These are phyloP conservation scores for Drosophila cognata DNA, from an alignment of 2,888 invertebrate genomes.

Conservation along the genomic window DNA sequence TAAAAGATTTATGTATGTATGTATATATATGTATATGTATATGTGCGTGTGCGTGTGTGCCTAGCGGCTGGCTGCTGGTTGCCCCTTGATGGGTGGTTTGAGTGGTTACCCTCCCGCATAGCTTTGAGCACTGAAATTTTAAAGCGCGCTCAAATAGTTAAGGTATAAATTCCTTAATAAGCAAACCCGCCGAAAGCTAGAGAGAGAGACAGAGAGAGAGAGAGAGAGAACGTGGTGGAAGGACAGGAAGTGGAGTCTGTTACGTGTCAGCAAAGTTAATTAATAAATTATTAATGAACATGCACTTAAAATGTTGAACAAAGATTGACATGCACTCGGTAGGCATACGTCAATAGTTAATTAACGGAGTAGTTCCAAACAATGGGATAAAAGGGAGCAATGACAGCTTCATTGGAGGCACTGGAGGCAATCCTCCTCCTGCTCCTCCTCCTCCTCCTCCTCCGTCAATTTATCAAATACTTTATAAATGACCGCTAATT, in stretches of 20 bases:
- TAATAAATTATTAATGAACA: conserved; percentile 43
- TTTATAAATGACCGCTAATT: background rate
- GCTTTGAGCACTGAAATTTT: conserved; percentile 24
- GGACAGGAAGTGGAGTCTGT: background rate
- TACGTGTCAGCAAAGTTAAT: conserved; percentile 11
- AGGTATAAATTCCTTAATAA: conserved; percentile 17
- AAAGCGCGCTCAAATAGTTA: conserved; percentile 39
- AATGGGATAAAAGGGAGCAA: background rate
- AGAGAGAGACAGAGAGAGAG: background rate
- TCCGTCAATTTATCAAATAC: background rate
- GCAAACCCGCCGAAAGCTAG: conserved; percentile 9
- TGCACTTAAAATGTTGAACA: conserved; percentile 15
- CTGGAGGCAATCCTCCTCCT: background rate
- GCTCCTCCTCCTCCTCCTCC: background rate
- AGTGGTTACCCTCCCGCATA: conserved; percentile 6
- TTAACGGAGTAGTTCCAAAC: background rate
- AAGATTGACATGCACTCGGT: conserved; percentile 30
- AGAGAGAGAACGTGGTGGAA: background rate
- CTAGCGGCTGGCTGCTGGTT: background rate
- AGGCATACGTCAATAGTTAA: conserved; percentile 22
- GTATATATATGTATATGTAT: background rate
- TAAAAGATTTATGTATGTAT: conserved; percentile 62
- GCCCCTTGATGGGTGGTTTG: background rate
- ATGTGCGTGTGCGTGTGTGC: background rate
- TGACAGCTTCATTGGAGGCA: background rate